Evolutionary conservation across 2,797 vertebrate species (phyloP), one percentile per base, ranked within the genome.

Genomic region (Heliangelus exortis): DNA sequence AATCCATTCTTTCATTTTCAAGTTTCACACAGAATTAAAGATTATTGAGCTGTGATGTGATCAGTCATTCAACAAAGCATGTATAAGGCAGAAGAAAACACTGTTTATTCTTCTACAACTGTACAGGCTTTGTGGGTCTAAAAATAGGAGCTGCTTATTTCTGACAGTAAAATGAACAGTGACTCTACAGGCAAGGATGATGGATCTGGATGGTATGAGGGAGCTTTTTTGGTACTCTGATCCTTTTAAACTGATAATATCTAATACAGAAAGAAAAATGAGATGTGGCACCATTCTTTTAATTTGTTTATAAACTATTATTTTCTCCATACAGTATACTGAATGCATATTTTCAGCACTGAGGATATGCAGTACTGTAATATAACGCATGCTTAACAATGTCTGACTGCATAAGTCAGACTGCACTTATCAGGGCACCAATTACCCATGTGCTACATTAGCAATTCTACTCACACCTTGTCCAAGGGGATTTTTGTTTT

Each of bases 131-230:
- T 76, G 67, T 54, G 28, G 48, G 53, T 76, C 89, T 92, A 80
- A 82, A 84, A 89, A 77, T 19, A 87, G 92, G 93, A 92, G 81
- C 48, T 55, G 58, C 39, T 84, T 53, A 84, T 92, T 92, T 90
- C 63, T 89, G 59, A 65, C 51, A 86, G 85, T 61, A 78, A 88
- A 91, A 92, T 41, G 85, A 72, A 80, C 17, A 73, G 58, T 34
- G 34, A 92, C 47, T 72, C 61, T 86, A 53, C 25, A 77, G 72
- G 59, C 58, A 86, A 12, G 75, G 58, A 80, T 80, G 69, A 84
- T 50, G 29, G 34, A 89, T 77, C 67, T 79, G 33, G 51, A 82
- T 25, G 22, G 31, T 86, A 26, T 34, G 88, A 58, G 14, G n/a
- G 29, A 91, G 47, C 8, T 65, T 85, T 89, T 80, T n/a, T 67